Percentiles rank a stretch among this genome's conserved stretches.
These are phyloP conservation scores for Phallusia fumigata DNA, from an alignment of 23 tunicate species.

Conservation along the genomic window DNA sequence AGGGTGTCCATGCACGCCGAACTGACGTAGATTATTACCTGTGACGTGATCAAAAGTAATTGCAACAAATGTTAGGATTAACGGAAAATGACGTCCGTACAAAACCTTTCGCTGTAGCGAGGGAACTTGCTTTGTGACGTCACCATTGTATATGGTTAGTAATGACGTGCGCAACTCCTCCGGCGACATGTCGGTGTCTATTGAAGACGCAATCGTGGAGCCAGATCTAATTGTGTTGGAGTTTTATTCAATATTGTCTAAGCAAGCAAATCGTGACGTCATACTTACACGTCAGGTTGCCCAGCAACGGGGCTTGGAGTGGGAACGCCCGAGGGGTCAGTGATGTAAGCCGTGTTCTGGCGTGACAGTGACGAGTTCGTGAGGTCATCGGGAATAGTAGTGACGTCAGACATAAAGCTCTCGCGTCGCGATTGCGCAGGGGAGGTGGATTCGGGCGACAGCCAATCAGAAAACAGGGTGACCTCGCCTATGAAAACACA, in stretches of 20 bases:
- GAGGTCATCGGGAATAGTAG: conserved; percentile 13
- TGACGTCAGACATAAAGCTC: conserved; percentile 29
- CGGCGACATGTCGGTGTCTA: neutral
- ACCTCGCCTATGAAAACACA: conserved; percentile 21
- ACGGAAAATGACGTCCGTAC: neutral
- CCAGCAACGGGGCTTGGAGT: neutral
- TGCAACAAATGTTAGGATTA: neutral
- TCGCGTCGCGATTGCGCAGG: conserved; percentile 6
- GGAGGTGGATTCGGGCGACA: conserved; percentile 5
- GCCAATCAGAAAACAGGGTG: conserved; percentile 57
- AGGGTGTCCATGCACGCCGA: conserved; percentile 33
- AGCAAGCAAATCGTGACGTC: too few relatives aligned
- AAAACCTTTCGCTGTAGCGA: conserved; percentile 28
- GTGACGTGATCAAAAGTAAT: neutral
- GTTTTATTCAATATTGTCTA: too few relatives aligned
- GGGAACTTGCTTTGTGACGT: conserved; percentile 2
- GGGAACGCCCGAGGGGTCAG: neutral
- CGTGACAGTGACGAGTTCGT: conserved; percentile 28
- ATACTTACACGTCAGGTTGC: neutral
- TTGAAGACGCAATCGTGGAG: too few relatives aligned
- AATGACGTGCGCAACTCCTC: neutral
- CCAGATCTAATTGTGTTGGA: too few relatives aligned
- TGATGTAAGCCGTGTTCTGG: conserved; percentile 7
- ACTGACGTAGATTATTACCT: conserved; percentile 44
- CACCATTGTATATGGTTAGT: neutral